Conservation (phyloP, 2,888 invertebrate genomes). For the Protodeltote pygarga region DNA sequence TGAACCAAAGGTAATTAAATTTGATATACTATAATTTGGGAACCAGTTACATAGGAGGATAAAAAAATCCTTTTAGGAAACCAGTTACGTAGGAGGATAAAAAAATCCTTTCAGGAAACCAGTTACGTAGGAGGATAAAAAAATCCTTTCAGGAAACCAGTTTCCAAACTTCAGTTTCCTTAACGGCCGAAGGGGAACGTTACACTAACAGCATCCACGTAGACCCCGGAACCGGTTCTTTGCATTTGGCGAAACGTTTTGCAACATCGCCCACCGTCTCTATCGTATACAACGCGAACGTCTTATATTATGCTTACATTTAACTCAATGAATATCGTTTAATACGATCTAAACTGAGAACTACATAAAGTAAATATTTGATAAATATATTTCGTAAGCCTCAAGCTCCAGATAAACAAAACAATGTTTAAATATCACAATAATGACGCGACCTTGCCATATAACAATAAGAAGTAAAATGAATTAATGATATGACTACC, state of each 20-base stretch:
- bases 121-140: too few species aligned
- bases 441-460: slow-evolving; percentile 59
- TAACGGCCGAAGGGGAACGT: too few species aligned
- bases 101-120: too few species aligned
- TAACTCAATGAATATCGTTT: slow-evolving; percentile 13
- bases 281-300: slow-evolving; percentile 21
- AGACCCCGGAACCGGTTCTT: slow-evolving; percentile 71
- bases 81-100: too few species aligned
- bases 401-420: slow-evolving; percentile 43
- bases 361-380: slow-evolving; percentile 20
- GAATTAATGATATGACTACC: slow-evolving; percentile 69
- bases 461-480: slow-evolving; percentile 68
- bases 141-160: too few species aligned
- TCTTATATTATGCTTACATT: slow-evolving; percentile 10
- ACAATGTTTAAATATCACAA: slow-evolving; percentile 43
- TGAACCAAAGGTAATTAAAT: too few species aligned
- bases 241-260: slow-evolving; percentile 74
- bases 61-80: too few species aligned
- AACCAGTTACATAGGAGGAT: too few species aligned
- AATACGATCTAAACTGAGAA: slow-evolving; percentile 14
- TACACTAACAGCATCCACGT: slow-evolving; percentile 43
- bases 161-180: too few species aligned
- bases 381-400: slow-evolving; percentile 28
- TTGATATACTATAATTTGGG: too few species aligned
- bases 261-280: slow-evolving; percentile 61